Evolutionary conservation across 2,888 invertebrate genomes (phyloP), one percentile per base, ranked within the genome.

Genomic region (Muschampia plurimacula): DNA sequence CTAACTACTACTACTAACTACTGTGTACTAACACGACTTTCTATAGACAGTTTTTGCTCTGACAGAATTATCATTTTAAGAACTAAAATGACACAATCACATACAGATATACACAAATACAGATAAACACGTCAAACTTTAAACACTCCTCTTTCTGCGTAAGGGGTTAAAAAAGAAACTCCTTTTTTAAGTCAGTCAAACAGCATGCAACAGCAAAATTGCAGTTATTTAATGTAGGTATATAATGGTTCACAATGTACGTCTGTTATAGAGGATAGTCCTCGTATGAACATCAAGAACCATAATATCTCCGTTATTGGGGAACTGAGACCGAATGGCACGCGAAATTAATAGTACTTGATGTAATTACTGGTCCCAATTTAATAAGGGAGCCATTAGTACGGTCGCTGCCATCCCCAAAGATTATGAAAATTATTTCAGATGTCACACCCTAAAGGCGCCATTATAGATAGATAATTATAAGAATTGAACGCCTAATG

Each of bases 271-370:
- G 7, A 2, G 6, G 3, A 10, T 10, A 12, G 36, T 36, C 10
- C 9, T 60, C 13, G 7, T 62, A 62, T 10, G n/a, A n/a, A 49
- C n/a, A 49, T n/a, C 41, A 67, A 72, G 72, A 66, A 49, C 79
- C 82, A 81, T 82, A 80, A 57, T 28, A 57, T 83, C 84, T 80
- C 76, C 81, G 80, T 84, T 84, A 86, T 85, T 81, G 81, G 83
- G 82, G 80, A 79, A 78, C 82, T 78, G 76, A 81, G 82, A 86
- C 83, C 82, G 86, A 88, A 84, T 83, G 87, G 86, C 86, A 89
- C 87, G 84, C 83, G 83, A 86, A 89, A 88, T 89, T 89, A 89
- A 89, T 87, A 89, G 88, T 89, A 85, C 86, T 89, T 89, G 82
- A 89, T 89, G 88, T 87, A 89, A 90, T 90, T 89, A 90, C 80